Conservation (phyloP, 2,113 vertebrate species). For the Hyla sarda region DNA sequence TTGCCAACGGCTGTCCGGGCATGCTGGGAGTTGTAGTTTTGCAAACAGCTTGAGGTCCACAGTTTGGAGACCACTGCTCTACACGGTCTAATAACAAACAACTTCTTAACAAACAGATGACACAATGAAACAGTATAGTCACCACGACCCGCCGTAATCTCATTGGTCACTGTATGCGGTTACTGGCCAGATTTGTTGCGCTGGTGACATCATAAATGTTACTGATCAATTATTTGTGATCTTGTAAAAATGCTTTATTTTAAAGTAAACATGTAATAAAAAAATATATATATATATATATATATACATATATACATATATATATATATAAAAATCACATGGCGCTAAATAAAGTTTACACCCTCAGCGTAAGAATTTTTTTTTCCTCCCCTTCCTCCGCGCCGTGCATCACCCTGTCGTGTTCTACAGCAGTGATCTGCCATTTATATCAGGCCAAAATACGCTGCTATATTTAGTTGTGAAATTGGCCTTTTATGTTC, state of each 20-base stretch:
- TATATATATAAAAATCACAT: neutral
- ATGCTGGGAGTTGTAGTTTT: no score
- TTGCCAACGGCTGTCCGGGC: no score
- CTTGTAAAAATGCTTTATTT: neutral
- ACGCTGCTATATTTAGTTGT: slow-evolving; percentile 60
- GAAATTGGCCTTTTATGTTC: slow-evolving; percentile 60
- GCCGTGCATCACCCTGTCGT: slow-evolving; percentile 47
- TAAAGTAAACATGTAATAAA: no score
- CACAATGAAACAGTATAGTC: no score
- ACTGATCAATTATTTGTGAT: no score
- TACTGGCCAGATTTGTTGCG: neutral
- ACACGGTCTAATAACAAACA: no score
- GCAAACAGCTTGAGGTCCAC: no score
- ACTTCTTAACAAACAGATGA: no score
- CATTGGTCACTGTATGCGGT: neutral
- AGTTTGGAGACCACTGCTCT: no score
- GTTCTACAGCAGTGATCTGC: slow-evolving; percentile 59
- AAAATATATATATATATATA: no score
- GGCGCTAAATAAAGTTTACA: neutral
- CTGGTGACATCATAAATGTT: neutral
- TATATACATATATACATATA: no score
- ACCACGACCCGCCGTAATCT: no score
- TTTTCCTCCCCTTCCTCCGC: neutral
- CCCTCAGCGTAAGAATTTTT: neutral
- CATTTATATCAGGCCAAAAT: slow-evolving; percentile 59